Percentiles rank a stretch among this genome's conserved stretches.
Conservation (phyloP, 64 coral and sea anemone species). For the Catalaphyllia jardinei region DNA sequence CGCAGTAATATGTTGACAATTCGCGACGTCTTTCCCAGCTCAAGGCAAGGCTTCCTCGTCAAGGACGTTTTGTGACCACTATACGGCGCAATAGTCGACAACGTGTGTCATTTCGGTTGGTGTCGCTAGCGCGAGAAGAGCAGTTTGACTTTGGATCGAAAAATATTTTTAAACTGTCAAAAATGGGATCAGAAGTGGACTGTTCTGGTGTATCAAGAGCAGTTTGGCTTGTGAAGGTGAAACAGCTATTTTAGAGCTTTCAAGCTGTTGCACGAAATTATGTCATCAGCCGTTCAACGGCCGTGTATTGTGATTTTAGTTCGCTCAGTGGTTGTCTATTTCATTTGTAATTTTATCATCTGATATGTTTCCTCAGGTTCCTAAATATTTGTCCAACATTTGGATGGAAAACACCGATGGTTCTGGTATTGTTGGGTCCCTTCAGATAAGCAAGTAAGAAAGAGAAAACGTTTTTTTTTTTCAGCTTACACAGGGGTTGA, state of each 20-base stretch:
- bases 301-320: too few species aligned
- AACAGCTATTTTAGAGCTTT: neutral
- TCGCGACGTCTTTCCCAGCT: too few species aligned
- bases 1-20: too few species aligned
- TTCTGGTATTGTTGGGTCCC: constrained; percentile 50
- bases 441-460: constrained; percentile 58
- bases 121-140: too few species aligned
- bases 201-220: constrained; percentile 59
- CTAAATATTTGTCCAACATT: constrained; percentile 53
- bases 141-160: too few species aligned
- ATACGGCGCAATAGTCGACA: neutral
- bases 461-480: neutral
- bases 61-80: neutral
- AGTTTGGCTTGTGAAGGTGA: constrained; percentile 69
- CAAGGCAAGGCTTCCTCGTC: too few species aligned
- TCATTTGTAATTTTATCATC: neutral
- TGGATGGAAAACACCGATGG: constrained; percentile 68
- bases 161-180: neutral
- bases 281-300: neutral
- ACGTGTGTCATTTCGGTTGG: too few species aligned
- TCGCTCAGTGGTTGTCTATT: too few species aligned
- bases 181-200: constrained; percentile 51
- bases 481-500: neutral
- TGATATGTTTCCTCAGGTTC: constrained; percentile 30
- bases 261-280: neutral